Base-by-base conservation (phyloP, 2,797 vertebrate species). In the Xyrichtys novacula region DNA sequence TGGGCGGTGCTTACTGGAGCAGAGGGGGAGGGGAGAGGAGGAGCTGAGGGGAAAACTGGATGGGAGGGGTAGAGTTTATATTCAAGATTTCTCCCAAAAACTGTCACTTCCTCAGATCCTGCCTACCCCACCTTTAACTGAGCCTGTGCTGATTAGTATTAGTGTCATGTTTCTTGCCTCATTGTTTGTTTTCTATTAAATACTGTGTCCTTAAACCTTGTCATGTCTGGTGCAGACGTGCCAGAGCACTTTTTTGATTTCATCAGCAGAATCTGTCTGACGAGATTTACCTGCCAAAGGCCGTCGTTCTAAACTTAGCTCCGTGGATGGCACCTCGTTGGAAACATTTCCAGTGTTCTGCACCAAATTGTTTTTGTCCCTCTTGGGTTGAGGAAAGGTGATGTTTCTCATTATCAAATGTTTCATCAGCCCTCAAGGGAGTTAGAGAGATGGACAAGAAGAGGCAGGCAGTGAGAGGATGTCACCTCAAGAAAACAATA, bases 381-480 rank as follows among this genome's bases (percentile, higher is more conserved):
- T 64, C 54, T 75, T 29, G 1, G 28, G 64, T 31, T 85, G 76
- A 86, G 58, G 58, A 83, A 74, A 75, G 66, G 82, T 83, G 86
- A 74, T 74, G 79, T 81, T 80, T 90, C 73, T 90, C 74, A 88
- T 89, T 83, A 88, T 71, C 63, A 58, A 61, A 86, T 83, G 69
- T 71, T 85, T 66, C 75, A 83, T 84, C 88, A 84, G 89, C 84
- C 89, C 85, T 85, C 66, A 25, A 84, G 83, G 77, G 64, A 79
- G 79, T 60, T 61, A 32, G 28, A 63, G 64, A 86, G 73, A 65
- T 66, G 71, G 46, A 85, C 86, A 63, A 85, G 81, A 85, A 70
- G 69, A 85, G 85, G 80, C 54, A 69, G 59, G 28, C 11, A 40
- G 64, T 42, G 73, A 72, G 65, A 75, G 70, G 69, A 79, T 68